Conservation (phyloP, 92 coral and sea anemone genomes). For the Meandrina meandrites region DNA sequence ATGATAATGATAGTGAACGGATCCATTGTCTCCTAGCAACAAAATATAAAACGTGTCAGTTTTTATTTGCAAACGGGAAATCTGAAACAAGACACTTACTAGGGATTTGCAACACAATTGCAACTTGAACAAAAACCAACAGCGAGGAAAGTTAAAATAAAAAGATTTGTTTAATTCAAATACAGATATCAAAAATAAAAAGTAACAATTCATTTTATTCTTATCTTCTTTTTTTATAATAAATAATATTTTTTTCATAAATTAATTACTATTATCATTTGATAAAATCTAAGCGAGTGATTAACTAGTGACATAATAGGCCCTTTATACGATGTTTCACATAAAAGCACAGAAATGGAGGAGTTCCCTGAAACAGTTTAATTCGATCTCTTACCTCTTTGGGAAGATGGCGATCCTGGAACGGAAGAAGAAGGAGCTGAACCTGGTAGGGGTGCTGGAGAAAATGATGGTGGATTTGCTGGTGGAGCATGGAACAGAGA, state of each 20-base stretch:
- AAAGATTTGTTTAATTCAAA: too few relatives aligned
- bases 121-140: too few relatives aligned
- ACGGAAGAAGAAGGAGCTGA: background rate
- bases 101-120: too few relatives aligned
- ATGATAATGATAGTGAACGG: slow-evolving; percentile 36
- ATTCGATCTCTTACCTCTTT: background rate
- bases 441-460: background rate
- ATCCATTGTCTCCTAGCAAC: slow-evolving; percentile 12
- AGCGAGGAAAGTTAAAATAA: too few relatives aligned
- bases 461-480: background rate
- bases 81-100: too few relatives aligned
- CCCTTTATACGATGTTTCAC: background rate
- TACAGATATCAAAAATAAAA: too few relatives aligned
- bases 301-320: background rate
- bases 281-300: background rate
- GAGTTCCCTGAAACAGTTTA: background rate
- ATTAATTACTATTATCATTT: too few relatives aligned
- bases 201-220: too few relatives aligned
- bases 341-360: background rate
- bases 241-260: too few relatives aligned
- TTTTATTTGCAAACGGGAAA: background rate
- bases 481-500: background rate
- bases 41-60: background rate
- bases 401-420: background rate
- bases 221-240: too few relatives aligned